Conservation (phyloP, 2,888 invertebrate species). For the Tetragnatha montana region DNA sequence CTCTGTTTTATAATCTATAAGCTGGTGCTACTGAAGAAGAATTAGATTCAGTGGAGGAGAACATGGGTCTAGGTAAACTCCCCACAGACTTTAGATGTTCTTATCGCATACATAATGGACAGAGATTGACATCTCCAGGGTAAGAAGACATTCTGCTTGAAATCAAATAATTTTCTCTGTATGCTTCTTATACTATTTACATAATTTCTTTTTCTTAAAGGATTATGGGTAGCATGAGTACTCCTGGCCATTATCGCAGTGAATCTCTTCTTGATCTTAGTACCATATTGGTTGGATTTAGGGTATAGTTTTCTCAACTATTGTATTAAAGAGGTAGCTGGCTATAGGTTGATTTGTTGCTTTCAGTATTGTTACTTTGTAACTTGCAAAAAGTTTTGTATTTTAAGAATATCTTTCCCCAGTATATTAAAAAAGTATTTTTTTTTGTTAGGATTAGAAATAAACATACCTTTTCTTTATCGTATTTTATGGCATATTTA, state of each 20-base stretch:
- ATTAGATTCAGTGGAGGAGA: slow-evolving; percentile 72
- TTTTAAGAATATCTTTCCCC: too few relatives aligned
- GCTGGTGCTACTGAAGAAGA: slow-evolving; percentile 72
- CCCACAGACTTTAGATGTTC: slow-evolving; percentile 74
- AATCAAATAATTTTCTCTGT: background rate
- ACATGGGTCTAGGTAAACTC: slow-evolving; percentile 71
- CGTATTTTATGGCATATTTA: too few relatives aligned
- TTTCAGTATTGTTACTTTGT: too few relatives aligned
- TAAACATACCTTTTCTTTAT: too few relatives aligned
- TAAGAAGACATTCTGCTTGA: slow-evolving; percentile 19
- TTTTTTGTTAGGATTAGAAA: too few relatives aligned
- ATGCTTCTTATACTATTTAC: background rate
- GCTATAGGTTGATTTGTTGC: too few relatives aligned
- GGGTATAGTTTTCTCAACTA: slow-evolving; percentile 53
- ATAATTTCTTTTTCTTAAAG: slow-evolving; percentile 54
- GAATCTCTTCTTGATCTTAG: slow-evolving; percentile 71
- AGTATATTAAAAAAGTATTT: too few relatives aligned
- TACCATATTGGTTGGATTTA: slow-evolving; percentile 64
- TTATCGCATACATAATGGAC: slow-evolving; percentile 74
- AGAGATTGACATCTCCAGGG: slow-evolving; percentile 71
- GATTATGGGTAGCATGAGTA: slow-evolving; percentile 72
- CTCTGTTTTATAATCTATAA: slow-evolving; percentile 34
- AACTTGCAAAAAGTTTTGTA: too few relatives aligned
- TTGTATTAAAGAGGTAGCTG: background rate
- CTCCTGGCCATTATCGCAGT: slow-evolving; percentile 70